These are phyloP conservation scores for Pocillopora damicornis DNA, from an alignment of 64 coral and sea anemone species.

Conservation along the genomic window DNA sequence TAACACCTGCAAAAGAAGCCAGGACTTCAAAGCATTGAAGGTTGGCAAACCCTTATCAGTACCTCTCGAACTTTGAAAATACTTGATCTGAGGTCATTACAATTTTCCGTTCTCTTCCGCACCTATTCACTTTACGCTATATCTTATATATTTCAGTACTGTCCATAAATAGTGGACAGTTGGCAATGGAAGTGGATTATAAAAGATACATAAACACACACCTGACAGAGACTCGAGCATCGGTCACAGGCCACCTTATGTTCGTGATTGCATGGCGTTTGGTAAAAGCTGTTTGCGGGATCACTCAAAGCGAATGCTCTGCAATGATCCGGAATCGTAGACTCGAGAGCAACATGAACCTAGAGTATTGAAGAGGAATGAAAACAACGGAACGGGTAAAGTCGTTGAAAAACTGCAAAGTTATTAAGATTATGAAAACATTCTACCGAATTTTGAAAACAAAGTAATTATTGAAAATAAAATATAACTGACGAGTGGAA, in stretches of 20 bases:
- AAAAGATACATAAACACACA: background rate
- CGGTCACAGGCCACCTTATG: background rate
- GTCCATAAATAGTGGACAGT: no score
- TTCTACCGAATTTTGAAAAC: background rate
- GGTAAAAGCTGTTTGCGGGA: background rate
- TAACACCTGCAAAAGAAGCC: background rate
- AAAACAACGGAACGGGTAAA: background rate
- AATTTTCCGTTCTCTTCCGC: no score
- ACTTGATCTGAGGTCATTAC: no score
- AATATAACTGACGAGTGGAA: background rate
- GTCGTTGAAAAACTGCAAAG: background rate
- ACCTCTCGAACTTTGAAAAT: no score
- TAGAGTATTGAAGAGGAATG: background rate
- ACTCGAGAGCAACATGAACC: conserved; percentile 28
- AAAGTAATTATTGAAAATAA: no score
- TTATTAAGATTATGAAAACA: background rate
- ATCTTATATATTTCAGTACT: no score
- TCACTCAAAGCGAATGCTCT: no score
- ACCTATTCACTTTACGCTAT: no score
- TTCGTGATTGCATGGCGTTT: conserved; percentile 25
- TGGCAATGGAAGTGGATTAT: no score
- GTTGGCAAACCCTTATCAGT: no score
- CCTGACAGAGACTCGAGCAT: background rate
- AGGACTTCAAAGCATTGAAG: no score
- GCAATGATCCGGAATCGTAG: no score